Evolutionary conservation across 2,113 vertebrate species (phyloP).

Genomic region (Syngnathus typhle): DNA sequence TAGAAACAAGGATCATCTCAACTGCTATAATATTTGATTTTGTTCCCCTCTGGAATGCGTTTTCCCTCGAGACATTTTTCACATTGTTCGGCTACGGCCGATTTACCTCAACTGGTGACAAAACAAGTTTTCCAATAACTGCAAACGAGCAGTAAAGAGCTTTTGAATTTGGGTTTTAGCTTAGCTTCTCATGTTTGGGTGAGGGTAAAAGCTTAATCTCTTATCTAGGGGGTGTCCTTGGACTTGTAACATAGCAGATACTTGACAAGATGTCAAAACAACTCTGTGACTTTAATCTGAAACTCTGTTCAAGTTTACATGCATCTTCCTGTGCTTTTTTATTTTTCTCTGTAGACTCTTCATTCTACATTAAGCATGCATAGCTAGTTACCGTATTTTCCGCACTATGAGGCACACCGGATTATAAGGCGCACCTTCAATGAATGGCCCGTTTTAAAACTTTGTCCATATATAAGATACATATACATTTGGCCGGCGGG

Average conservation of each 20-base stretch:
- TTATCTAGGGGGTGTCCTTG: slow-evolving; percentile 39
- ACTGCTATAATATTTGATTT: slow-evolving; percentile 11
- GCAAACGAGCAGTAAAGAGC: neutral
- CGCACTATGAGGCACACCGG: too few relatives aligned
- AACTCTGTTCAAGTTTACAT: neutral
- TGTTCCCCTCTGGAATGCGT: slow-evolving; percentile 46
- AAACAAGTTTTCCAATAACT: slow-evolving; percentile 13
- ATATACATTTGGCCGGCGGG: too few relatives aligned
- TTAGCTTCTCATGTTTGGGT: slow-evolving; percentile 10
- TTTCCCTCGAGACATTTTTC: slow-evolving; percentile 44
- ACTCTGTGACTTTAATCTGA: slow-evolving; percentile 22
- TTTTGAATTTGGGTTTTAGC: slow-evolving; percentile 7
- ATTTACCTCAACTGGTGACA: slow-evolving; percentile 6
- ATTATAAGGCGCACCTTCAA: too few relatives aligned
- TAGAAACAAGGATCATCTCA: slow-evolving; percentile 8
- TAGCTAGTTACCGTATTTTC: too few relatives aligned
- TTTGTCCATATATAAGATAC: too few relatives aligned
- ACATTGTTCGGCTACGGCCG: slow-evolving; percentile 34
- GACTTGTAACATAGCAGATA: slow-evolving; percentile 45
- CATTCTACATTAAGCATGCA: too few relatives aligned
- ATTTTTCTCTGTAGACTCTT: neutral
- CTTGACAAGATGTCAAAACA: slow-evolving; percentile 17
- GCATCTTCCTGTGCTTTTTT: neutral
- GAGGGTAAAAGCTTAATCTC: slow-evolving; percentile 49
- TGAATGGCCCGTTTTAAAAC: too few relatives aligned